Base-by-base conservation (phyloP, 1,140 invertebrate species). In the Drusus annulatus region DNA sequence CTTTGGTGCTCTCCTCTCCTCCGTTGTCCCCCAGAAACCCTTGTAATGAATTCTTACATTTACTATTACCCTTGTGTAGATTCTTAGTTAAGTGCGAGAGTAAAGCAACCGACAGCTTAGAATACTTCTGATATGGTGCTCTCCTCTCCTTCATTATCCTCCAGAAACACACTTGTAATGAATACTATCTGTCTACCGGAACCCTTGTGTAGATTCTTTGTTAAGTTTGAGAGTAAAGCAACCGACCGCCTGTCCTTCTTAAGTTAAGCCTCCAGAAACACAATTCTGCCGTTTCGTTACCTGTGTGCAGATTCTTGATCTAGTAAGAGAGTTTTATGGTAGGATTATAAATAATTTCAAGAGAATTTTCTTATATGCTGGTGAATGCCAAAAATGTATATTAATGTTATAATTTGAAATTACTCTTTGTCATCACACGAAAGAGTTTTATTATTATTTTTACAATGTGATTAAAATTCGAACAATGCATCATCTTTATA, bases 331-430 rank as follows among this genome's bases (percentile, higher is more conserved):
- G 16, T 45, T 45, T 45, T 45, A 45, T 10, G 1, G 36, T 45
- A 45, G 36, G 36, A 45, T 45, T 45, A 45, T 45, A n/a, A n/a
- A n/a, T 78, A 65, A 54, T 52, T n/a, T 31, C 23, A 78, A 68
- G 36, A 78, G 62, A 78, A 45, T 52, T 79, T 79, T 79, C 63
- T 50, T 31, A 68, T 74, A 75, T 25, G 36, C 78, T 80, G 78
- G 78, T 80, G 65, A 80, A 80, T 80, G 78, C 78, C 78, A 80
- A 80, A 80, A 63, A 80, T 80, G 69, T 80, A 80, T 65, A 71
- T 54, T 71, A 71, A 71, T 71, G 52, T 71, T 71, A 71, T 71
- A 52, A 71, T 71, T 71, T 71, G 68, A 52, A 71, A 52, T 19
- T n/a, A 15, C 45, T 71, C 50, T 71, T 51, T 68, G n/a, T 31